A percentile compares a stretch with the other conserved stretches of the same genome.
Evolutionary conservation across 2,113 vertebrate genomes (phyloP).

Genomic region (Tonatia bakeri): DNA sequence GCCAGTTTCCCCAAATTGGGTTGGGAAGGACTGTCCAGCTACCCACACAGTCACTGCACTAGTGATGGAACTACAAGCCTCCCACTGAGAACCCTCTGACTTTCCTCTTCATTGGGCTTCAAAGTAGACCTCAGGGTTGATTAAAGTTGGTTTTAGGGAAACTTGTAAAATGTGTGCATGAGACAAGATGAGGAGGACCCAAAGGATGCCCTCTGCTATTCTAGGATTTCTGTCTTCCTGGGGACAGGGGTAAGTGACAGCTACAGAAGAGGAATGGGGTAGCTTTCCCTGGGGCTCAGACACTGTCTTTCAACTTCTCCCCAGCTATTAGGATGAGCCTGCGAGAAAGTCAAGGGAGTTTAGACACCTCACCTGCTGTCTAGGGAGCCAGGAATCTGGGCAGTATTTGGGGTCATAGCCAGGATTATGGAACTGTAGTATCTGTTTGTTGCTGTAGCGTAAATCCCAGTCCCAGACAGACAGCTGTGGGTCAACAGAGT

Average conservation of each 20-base stretch:
- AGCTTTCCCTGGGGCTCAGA: background rate
- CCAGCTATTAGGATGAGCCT: background rate
- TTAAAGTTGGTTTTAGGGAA: conserved; percentile 19
- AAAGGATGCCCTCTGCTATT: background rate
- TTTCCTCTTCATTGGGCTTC: background rate
- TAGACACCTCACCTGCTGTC: conserved; percentile 80
- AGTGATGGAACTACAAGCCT: conserved; percentile 78
- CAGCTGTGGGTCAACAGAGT: conserved; percentile 22
- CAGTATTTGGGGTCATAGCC: conserved; percentile 58
- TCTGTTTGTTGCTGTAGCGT: conserved; percentile 85
- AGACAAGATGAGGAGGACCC: background rate
- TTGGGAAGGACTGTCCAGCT: conserved; percentile 84
- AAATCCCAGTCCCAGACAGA: conserved; percentile 91
- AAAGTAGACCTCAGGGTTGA: background rate
- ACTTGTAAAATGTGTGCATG: background rate
- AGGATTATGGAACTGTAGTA: conserved; percentile 84
- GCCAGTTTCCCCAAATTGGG: conserved; percentile 54
- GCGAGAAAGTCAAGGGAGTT: background rate
- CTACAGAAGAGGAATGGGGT: background rate
- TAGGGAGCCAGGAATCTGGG: conserved; percentile 76
- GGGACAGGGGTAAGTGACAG: background rate
- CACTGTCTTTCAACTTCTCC: background rate
- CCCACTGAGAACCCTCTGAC: background rate
- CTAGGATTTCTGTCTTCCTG: background rate
- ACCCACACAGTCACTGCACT: conserved; percentile 87